phyloP scores from a whole-genome alignment of 2,797 vertebrate genomes.

The Pantherophis alleghaniensis region DNA sequence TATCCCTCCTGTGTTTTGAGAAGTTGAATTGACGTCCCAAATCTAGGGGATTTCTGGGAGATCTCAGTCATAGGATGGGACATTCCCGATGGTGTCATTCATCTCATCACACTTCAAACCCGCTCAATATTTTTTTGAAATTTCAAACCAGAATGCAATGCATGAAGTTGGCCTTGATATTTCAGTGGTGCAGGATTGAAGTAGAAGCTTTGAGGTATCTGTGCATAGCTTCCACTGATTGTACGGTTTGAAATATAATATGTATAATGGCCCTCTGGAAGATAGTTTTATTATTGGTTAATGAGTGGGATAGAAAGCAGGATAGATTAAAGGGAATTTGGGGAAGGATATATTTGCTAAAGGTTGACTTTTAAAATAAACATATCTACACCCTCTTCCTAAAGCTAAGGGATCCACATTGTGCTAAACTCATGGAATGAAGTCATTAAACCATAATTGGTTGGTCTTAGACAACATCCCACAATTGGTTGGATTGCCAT shows the following conservation, averaged over 20 bases:
- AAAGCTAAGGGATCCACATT: background rate
- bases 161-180: background rate
- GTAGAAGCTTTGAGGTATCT: background rate
- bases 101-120: background rate
- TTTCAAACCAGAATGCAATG: accelerated
- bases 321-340: background rate
- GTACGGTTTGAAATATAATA: background rate
- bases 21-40: background rate
- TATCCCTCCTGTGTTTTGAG: background rate
- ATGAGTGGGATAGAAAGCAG: too few relatives aligned
- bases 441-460: background rate
- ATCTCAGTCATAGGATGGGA: conserved; percentile 32
- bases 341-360: background rate
- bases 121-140: background rate
- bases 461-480: background rate
- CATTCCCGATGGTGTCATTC: background rate
- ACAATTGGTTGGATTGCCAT: background rate
- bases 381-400: background rate
- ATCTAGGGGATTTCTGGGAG: conserved; percentile 8
- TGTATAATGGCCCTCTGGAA: background rate
- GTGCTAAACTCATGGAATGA: background rate
- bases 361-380: background rate
- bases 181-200: background rate
- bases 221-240: too few relatives aligned
- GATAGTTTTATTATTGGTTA: background rate